Base-by-base conservation (phyloP, 2,888 invertebrate genomes). In the Nysson spinosus region DNA sequence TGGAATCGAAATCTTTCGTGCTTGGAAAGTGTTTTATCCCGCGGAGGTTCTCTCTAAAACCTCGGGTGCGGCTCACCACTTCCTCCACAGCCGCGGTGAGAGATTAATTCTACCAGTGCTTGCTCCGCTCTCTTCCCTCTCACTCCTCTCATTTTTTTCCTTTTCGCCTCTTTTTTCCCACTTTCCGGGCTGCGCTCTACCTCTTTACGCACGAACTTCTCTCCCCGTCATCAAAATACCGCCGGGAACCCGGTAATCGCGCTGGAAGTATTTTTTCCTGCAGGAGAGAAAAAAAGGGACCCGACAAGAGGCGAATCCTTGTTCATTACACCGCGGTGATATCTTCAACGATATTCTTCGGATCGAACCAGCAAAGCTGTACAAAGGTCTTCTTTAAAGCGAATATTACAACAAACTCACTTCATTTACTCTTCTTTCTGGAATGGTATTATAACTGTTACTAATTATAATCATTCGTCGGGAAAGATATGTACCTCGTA, bases 321-420 rank as follows among this genome's bases (percentile, higher is more conserved):
- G 58, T 64, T 68, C 73, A 47, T 73, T 73, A 69, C 54, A 51
- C 34, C 55, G 58, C 66, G 72, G 54, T 69, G 72, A 69, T n/a
- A n/a, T 72, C 72, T 57, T 50, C 67, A 22, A 22, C 37, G 66
- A 32, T n/a, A 32, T 20, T 40, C 54, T 32, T 35, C 37, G 12
- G 54, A 17, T 26, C 47, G 39, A 55, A 35, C 32, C 43, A 52
- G 44, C 20, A 4, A 39, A 35, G 24, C 61, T 43, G 11, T 19
- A 12, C 19, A 26, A 12, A 17, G n/a, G n/a, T n/a, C n/a, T n/a
- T n/a, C n/a, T n/a, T n/a, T n/a, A n/a, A n/a, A n/a, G n/a, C n/a
- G n/a, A n/a, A n/a, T n/a, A n/a, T n/a, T n/a, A n/a, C n/a, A n/a
- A n/a, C n/a, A n/a, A n/a, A n/a, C n/a, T n/a, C n/a, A n/a, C n/a